These are phyloP conservation scores for Tachypleus tridentatus DNA, from an alignment of 1,140 invertebrate species.

Conservation along the genomic window DNA sequence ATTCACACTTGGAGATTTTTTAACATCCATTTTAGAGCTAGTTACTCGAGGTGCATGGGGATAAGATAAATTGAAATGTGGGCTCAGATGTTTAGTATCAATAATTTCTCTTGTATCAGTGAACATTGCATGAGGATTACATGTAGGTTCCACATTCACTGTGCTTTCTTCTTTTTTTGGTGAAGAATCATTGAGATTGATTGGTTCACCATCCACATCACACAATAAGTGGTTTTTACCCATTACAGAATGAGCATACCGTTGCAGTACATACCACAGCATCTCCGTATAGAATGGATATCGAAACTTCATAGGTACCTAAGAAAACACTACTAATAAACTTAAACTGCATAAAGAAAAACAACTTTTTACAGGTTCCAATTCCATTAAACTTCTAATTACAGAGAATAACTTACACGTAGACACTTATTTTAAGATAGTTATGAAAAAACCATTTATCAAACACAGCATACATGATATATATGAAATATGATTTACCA, in stretches of 20 bases:
- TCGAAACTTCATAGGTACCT: slow-evolving; percentile 90
- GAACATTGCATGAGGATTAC: too few relatives aligned
- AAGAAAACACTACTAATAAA: slow-evolving; percentile 1
- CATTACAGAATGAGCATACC: slow-evolving; percentile 79
- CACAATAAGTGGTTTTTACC: slow-evolving; percentile 57
- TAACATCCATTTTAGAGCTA: too few relatives aligned
- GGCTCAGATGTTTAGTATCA: too few relatives aligned
- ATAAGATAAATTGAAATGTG: too few relatives aligned
- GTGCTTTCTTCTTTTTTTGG: too few relatives aligned
- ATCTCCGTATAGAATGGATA: slow-evolving; percentile 98
- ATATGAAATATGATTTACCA: too few relatives aligned
- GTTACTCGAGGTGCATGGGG: too few relatives aligned
- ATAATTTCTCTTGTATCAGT: too few relatives aligned
- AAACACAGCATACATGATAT: not conserved
- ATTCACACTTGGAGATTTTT: too few relatives aligned
- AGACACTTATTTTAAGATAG: not conserved
- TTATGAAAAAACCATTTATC: not conserved
- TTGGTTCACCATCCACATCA: not conserved
- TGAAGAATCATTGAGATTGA: not conserved
- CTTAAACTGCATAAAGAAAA: too few relatives aligned
- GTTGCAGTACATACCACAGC: slow-evolving; percentile 90
- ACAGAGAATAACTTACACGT: not conserved
- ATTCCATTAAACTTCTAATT: not conserved
- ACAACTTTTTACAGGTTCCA: not conserved
- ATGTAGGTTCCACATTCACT: too few relatives aligned